Conservation (phyloP, 2,888 invertebrate genomes). For the Shargacucullia verbasci region DNA sequence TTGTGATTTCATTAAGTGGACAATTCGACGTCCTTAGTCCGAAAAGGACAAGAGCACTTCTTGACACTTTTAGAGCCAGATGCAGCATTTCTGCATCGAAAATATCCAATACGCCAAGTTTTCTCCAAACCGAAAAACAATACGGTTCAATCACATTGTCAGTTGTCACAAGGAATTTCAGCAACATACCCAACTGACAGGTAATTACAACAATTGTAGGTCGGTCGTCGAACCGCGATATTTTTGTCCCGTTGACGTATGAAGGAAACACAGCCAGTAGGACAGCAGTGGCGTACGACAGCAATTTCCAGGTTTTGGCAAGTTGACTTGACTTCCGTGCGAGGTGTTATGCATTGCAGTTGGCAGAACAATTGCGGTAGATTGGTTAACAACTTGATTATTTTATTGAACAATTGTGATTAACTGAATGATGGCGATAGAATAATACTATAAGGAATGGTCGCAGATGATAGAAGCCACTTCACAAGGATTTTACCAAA, state of each 20-base stretch:
- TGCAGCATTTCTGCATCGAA: no score
- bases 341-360: conserved; percentile 1
- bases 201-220: conserved; percentile 36
- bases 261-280: conserved; percentile 35
- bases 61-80: no score
- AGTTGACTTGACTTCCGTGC: conserved; percentile 13
- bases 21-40: no score
- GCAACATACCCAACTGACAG: conserved; percentile 20
- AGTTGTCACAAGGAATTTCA: conserved; percentile 12
- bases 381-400: conserved; percentile 25
- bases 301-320: conserved; percentile 35
- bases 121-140: neutral
- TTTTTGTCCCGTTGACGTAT: conserved; percentile 42
- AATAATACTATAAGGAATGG: no score
- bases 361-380: conserved; percentile 27
- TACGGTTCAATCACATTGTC: conserved; percentile 28
- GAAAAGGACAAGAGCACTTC: no score
- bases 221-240: conserved; percentile 50
- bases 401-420: conserved; percentile 15
- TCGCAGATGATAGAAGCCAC: no score
- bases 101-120: neutral
- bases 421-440: neutral
- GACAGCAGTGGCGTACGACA: conserved; percentile 20
- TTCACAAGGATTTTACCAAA: no score
- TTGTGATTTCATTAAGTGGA: no score